Evolutionary conservation across 2,888 invertebrate genomes (phyloP).

Genomic region (Apomyelois bistriatella): DNA sequence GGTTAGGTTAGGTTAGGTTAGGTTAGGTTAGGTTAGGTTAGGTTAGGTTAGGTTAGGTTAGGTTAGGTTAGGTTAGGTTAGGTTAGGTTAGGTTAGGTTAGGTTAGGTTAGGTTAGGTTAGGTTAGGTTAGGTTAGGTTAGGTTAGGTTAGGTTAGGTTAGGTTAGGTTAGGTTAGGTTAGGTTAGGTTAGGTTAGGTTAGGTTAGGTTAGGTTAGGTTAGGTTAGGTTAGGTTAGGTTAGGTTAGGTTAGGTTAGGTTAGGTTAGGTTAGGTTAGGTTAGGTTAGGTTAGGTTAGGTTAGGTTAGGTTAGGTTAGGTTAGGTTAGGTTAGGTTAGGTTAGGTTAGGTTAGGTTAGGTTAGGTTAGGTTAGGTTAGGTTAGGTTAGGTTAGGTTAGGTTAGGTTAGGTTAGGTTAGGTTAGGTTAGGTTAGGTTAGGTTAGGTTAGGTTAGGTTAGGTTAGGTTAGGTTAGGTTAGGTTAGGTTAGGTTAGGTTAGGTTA

Average conservation of each 20-base stretch:
- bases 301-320: conserved; percentile 22
- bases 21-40: neutral
- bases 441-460: conserved; percentile 15
- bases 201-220: conserved; percentile 16
- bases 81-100: conserved; percentile 19
- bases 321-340: conserved; percentile 20
- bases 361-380: conserved; percentile 25
- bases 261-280: conserved; percentile 19
- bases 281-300: conserved; percentile 23
- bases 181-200: conserved; percentile 19
- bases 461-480: conserved; percentile 17
- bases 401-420: conserved; percentile 21
- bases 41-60: neutral
- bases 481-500: conserved; percentile 17
- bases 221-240: conserved; percentile 19
- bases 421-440: conserved; percentile 19
- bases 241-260: conserved; percentile 19
- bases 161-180: conserved; percentile 17
- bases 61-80: conserved; percentile 14
- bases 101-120: conserved; percentile 19
- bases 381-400: conserved; percentile 11
- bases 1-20: neutral
- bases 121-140: conserved; percentile 17
- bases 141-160: conserved; percentile 19
- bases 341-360: conserved; percentile 21